Conservation (phyloP, 2,113 vertebrate genomes). For the Notarius lentiginosus region DNA sequence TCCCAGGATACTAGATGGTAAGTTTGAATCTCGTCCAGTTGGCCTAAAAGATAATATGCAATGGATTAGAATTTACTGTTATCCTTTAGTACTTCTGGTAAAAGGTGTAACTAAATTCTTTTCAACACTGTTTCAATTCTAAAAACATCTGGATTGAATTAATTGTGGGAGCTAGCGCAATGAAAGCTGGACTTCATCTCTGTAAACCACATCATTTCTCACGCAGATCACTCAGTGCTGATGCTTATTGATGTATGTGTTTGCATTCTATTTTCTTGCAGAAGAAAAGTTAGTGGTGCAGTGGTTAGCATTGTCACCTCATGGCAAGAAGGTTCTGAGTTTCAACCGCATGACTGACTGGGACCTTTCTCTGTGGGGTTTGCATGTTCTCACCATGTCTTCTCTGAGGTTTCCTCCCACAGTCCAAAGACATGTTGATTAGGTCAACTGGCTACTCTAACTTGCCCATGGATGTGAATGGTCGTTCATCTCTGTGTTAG, state of each 20-base stretch:
- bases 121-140: background rate
- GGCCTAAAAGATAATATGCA: background rate
- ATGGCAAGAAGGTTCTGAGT: too few relatives aligned
- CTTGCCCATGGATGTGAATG: too few relatives aligned
- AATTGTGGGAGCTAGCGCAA: background rate
- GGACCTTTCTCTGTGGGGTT: too few relatives aligned
- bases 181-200: background rate
- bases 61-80: background rate
- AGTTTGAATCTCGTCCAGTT: background rate
- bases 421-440: too few relatives aligned
- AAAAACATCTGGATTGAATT: conserved; percentile 4
- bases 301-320: too few relatives aligned
- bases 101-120: background rate
- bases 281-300: too few relatives aligned
- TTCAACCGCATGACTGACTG: too few relatives aligned
- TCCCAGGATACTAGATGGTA: background rate
- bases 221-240: background rate
- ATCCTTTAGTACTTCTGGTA: background rate
- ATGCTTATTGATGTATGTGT: background rate
- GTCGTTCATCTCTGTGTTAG: too few relatives aligned
- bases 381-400: too few relatives aligned
- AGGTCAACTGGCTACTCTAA: too few relatives aligned
- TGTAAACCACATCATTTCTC: too few relatives aligned
- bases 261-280: background rate
- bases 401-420: too few relatives aligned